Evolutionary conservation across 2,888 invertebrate species (phyloP).

Genomic region (Caenorhabditis parvicauda): DNA sequence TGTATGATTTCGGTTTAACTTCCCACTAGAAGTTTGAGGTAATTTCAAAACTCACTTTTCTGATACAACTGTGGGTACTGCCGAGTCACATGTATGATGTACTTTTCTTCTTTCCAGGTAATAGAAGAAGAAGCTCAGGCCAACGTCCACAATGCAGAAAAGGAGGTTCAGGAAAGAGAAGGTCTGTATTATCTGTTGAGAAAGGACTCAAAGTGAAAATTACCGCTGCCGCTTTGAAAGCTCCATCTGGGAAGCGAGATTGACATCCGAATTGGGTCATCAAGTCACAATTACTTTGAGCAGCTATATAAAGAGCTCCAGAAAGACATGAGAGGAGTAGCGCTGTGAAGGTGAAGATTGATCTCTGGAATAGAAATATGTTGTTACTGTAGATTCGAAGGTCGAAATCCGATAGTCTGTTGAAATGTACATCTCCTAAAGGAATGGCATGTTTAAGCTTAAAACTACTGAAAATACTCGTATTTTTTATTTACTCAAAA

Average conservation of each 20-base stretch:
- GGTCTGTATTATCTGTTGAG: conserved; percentile 1
- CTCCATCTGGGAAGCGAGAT: background rate
- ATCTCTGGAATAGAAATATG: too few relatives aligned
- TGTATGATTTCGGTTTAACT: too few relatives aligned
- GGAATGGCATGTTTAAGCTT: too few relatives aligned
- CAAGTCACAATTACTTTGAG: background rate
- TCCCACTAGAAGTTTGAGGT: too few relatives aligned
- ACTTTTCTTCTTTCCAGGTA: background rate
- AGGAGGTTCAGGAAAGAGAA: conserved; percentile 22
- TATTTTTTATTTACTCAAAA: too few relatives aligned
- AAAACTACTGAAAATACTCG: too few relatives aligned
- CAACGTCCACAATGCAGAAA: conserved; percentile 17
- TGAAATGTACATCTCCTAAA: too few relatives aligned
- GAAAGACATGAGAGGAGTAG: conserved; percentile 14
- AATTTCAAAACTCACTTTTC: too few relatives aligned
- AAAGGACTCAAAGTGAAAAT: background rate
- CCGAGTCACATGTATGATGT: background rate
- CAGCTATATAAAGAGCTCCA: conserved; percentile 18
- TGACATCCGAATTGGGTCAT: background rate
- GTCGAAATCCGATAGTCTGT: too few relatives aligned
- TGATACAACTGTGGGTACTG: too few relatives aligned
- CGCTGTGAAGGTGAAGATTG: conserved; percentile 21
- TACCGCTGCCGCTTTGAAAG: background rate
- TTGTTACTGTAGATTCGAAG: too few relatives aligned
- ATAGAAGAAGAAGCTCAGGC: conserved; percentile 15